Conservation (phyloP, 1,140 invertebrate genomes). For the Anastatus disparis region DNA sequence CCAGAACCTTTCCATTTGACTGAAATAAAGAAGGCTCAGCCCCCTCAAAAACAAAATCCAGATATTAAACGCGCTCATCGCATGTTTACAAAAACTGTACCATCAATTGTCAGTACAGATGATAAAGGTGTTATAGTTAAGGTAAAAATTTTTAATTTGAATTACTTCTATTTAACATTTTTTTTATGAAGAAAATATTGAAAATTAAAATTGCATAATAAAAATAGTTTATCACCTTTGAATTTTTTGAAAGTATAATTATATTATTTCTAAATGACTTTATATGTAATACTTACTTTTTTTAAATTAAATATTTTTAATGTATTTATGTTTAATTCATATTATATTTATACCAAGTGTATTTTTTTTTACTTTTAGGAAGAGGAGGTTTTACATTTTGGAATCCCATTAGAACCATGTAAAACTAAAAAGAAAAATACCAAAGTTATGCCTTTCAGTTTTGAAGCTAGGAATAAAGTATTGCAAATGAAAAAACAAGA, state of each 20-base stretch:
- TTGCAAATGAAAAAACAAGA: constrained; percentile 65
- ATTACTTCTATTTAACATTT: constrained; percentile 8
- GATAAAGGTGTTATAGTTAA: constrained; percentile 34
- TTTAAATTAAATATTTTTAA: background rate
- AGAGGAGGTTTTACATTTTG: constrained; percentile 56
- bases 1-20: constrained; percentile 55
- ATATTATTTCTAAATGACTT: background rate
- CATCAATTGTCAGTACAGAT: constrained; percentile 23
- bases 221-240: background rate
- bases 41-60: background rate
- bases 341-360: background rate
- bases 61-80: constrained; percentile 37
- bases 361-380: constrained; percentile 13
- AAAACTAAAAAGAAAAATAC: constrained; percentile 48
- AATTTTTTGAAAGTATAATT: background rate
- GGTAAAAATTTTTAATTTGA: constrained; percentile 19
- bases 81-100: constrained; percentile 29
- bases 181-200: too few relatives aligned
- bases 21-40: constrained; percentile 46
- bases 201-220: background rate
- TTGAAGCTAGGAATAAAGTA: constrained; percentile 68
- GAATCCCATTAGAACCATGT: constrained; percentile 52
- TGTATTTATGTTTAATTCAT: background rate
- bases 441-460: constrained; percentile 66
- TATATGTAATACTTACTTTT: background rate